Percentiles rank a stretch among this genome's conserved stretches.
These are phyloP conservation scores for Dendrophyllia cribrosa DNA, from an alignment of 64 coral and sea anemone species.

Conservation along the genomic window DNA sequence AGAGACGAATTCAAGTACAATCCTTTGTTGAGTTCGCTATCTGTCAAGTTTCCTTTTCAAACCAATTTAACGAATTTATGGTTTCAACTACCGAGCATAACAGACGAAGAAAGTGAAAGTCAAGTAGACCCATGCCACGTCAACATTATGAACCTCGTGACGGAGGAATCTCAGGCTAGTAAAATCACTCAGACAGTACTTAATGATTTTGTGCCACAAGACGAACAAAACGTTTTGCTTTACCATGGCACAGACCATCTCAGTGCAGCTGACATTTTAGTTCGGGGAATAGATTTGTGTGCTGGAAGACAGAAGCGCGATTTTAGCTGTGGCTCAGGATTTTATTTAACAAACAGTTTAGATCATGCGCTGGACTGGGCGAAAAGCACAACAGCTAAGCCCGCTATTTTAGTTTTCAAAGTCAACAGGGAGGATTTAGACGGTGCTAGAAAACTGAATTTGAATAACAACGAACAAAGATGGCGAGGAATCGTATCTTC, in stretches of 20 bases:
- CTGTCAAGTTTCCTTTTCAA: background rate
- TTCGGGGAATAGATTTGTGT: conserved; percentile 63
- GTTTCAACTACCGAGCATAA: conserved; percentile 5
- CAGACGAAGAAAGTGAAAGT: background rate
- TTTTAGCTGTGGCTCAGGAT: conserved; percentile 81
- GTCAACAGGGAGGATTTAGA: background rate
- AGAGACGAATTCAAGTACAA: conserved; percentile 38
- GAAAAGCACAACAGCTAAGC: conserved; percentile 34
- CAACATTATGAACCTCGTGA: conserved; percentile 18
- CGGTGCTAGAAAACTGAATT: background rate
- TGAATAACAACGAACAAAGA: conserved; percentile 16
- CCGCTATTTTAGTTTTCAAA: conserved; percentile 73
- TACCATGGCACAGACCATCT: conserved; percentile 90
- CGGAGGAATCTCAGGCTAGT: background rate
- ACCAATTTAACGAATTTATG: background rate
- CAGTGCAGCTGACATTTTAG: conserved; percentile 70
- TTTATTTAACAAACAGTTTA: conserved; percentile 69
- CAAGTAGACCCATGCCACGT: background rate
- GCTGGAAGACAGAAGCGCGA: conserved; percentile 60
- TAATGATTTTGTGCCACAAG: background rate
- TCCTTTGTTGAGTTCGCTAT: background rate
- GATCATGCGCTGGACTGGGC: conserved; percentile 43
- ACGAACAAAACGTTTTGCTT: background rate
- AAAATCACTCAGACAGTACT: background rate
- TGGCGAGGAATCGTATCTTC: conserved; percentile 24